Evolutionary conservation across 2,888 invertebrate species (phyloP), one percentile per base, ranked within the genome.

Genomic region (Parnassius smintheus): DNA sequence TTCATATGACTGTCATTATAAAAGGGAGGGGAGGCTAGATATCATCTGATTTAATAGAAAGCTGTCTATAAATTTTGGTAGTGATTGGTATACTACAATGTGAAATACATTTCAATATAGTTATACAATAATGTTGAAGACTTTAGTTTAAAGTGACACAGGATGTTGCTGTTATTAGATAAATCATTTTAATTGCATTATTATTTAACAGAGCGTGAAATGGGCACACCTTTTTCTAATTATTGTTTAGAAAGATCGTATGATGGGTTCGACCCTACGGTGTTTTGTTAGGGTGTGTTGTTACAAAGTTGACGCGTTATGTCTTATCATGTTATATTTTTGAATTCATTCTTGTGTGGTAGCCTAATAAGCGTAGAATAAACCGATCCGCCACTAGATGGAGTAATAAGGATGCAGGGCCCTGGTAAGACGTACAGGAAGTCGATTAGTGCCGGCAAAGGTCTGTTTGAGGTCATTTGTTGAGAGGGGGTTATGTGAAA

Each of bases 141-240:
- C 2, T 44, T 18, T 13, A 44, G 44, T 54, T 63, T 58, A 55
- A 22, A 25, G 2, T 18, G 48, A 60, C 48, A 59, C 59, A 59
- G 64, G 64, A 60, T 56, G 64, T 60, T 59, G 12, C 56, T 49
- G n/a, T 59, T 60, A 60, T 56, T 56, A 64, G 48, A 64, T 64
- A 59, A 64, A 64, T 63, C 63, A 64, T 44, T 44, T 56, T 42
- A 52, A 60, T 45, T 59, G 41, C 50, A 41, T 64, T 59, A 63
- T 59, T 63, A 59, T 60, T 64, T 64, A 64, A 64, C 52, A 56
- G 52, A 49, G 56, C 59, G 64, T 64, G 59, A 56, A 60, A 64
- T 56, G 42, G 64, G 35, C 52, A 48, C 59, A 60, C 59, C 64
- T 54, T 59, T 60, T 56, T 42, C 51, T 64, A 56, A 64, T 64